These are phyloP conservation scores for Nannospalax galili DNA, from an alignment of 2,113 vertebrate genomes.

Conservation along the genomic window DNA sequence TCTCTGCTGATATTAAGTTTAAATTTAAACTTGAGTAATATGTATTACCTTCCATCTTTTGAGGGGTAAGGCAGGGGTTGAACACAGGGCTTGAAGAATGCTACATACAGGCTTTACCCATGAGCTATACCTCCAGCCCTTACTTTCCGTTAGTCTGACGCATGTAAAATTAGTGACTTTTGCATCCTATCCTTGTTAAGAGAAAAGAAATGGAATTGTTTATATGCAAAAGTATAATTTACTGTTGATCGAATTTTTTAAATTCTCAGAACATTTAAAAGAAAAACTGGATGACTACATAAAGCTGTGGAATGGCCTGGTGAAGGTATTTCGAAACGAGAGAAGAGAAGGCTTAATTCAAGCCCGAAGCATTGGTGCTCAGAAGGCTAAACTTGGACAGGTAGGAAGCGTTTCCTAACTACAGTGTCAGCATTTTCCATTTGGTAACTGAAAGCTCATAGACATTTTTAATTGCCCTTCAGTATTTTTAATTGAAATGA, in stretches of 20 bases:
- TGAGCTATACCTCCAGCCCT: not conserved
- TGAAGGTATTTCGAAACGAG: conserved; percentile 96
- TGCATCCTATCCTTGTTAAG: not conserved
- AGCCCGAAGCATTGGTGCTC: conserved; percentile 97
- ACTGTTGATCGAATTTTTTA: conserved; percentile 28
- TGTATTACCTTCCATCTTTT: not conserved
- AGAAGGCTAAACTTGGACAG: conserved; percentile 95
- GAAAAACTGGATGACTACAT: conserved; percentile 95
- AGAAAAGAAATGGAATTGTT: conserved; percentile 44
- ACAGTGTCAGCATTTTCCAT: not conserved
- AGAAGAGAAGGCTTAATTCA: conserved; percentile 98
- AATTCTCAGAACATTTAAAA: conserved; percentile 92
- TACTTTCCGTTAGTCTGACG: not conserved
- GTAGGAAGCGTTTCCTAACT: conserved; percentile 81
- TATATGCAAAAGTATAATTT: conserved; percentile 16
- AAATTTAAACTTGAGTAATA: conserved; percentile 4
- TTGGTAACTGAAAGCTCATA: not conserved
- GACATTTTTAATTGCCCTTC: conserved; percentile 12
- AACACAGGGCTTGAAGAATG: not conserved
- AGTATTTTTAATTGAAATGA: conserved; percentile 35
- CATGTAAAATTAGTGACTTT: not conserved
- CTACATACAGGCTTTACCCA: not conserved
- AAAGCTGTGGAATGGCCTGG: conserved; percentile 97
- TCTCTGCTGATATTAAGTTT: conserved; percentile 6
- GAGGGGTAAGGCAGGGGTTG: not conserved